Evolutionary conservation across 2,797 vertebrate species (phyloP), one percentile per base, ranked within the genome.

Genomic region (Rhinophrynus dorsalis): DNA sequence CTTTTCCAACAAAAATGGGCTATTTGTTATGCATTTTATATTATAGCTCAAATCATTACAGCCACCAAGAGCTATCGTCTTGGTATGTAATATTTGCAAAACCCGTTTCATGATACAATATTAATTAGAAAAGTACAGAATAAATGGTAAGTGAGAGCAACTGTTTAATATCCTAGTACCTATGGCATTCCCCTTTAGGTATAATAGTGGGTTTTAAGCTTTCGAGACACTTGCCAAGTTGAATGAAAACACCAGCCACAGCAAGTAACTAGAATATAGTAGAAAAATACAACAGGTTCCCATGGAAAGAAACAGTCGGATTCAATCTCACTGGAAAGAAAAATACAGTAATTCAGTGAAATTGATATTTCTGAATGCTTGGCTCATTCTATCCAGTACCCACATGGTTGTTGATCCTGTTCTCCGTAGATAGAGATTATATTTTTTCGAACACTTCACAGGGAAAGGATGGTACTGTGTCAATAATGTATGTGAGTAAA

Each of bases 1-100:
- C 86, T 87, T 87, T 80, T 87, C 83, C 85, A 82, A 85, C 77
- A 82, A 80, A 81, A 75, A 82, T 68, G 72, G 70, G 79, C 38
- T 78, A 84, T 70, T 84, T 78, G 80, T 84, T 87, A 84, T 83
- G 82, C 81, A 79, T 76, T 76, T 78, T 72, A 63, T 67, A 67
- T 74, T 5, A 47, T 83, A 75, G 83, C 74, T 75, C 81, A 76
- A 79, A 44, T 5, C 47, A 77, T 67, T 80, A 76, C 59, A 27
- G 82, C 38, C 40, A 79, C 79, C 74, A 73, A 83, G 77, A 76
- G 79, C 74, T 59, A 77, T 76, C 75, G 79, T 80, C 79, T 65
- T 23, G 24, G 23, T 37, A 74, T 73, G 76, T 62, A 75, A 71
- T 54, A 61, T 74, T 78, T 74, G 32, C 13, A 57, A 61, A 75